phyloP scores from a whole-genome alignment of 2,113 vertebrate species.

The Meriones unguiculatus region DNA sequence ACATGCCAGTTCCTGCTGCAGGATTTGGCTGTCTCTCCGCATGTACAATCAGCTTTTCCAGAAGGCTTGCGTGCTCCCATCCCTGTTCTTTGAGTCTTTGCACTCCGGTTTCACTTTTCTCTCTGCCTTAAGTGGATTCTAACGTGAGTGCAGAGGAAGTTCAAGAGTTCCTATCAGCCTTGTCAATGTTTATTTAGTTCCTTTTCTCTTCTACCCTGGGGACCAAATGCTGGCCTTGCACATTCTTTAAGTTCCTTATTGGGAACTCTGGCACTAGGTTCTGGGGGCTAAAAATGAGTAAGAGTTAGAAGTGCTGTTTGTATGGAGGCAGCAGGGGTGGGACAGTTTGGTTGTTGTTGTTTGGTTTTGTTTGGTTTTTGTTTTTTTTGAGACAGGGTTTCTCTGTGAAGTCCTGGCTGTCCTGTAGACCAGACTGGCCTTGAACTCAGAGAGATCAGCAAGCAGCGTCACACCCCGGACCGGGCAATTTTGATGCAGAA shows the following conservation, averaged over 20 bases:
- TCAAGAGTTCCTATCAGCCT: background rate
- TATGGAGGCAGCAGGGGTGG: background rate
- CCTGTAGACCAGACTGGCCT: too few species aligned
- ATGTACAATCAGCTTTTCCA: background rate
- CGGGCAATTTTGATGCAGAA: background rate
- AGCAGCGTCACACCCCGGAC: background rate
- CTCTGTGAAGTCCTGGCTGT: too few species aligned
- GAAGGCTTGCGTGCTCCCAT: background rate
- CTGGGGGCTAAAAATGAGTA: background rate
- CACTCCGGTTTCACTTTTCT: background rate
- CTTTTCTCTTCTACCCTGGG: background rate
- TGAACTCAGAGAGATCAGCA: too few species aligned
- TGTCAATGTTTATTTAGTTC: slow-evolving; percentile 6
- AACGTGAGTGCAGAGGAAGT: background rate
- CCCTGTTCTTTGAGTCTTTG: background rate
- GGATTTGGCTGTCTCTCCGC: background rate
- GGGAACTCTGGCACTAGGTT: background rate
- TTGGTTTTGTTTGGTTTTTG: too few species aligned
- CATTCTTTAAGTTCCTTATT: slow-evolving; percentile 1
- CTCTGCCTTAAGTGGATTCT: background rate
- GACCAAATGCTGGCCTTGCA: background rate
- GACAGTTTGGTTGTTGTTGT: too few species aligned
- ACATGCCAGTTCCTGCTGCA: background rate
- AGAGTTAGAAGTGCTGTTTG: background rate
- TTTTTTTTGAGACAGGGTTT: too few species aligned